Base-by-base conservation (phyloP, 2,113 vertebrate genomes). In the Burhinus oedicnemus region DNA sequence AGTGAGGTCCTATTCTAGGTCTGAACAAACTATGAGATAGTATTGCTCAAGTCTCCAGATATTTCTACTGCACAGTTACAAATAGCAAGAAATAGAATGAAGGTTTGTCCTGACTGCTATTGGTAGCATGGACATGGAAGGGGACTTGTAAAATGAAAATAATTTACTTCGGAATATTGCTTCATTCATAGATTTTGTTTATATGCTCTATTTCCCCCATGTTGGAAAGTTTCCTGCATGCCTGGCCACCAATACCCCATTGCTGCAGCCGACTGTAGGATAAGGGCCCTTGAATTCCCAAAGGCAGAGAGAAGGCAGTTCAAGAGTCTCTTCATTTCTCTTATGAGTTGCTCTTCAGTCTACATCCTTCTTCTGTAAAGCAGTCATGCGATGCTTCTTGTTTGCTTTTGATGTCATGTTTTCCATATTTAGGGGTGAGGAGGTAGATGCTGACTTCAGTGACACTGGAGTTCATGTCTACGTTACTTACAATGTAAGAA, bases 131-230 rank as follows among this genome's bases (percentile, higher is more conserved):
- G 12, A 26, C 30, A 38, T 21, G 44, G n/a, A 49, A 66, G 7
- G 6, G 18, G 20, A 60, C 64, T 44, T 79, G 42, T 42, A 52
- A 75, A 89, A 23, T 0, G 6, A 49, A 91, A 65, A 49, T 23
- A 30, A 57, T 54, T 61, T 74, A 62, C 17, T 44, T 40, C 77
- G 44, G 38, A 78, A 47, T 88, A 54, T 27, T 45, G 12, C 42
- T 87, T 65, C 11, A 32, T 58, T 78, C 16, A 18, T 12, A 18
- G 2, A 5, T 69, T 83, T 83, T 69, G 29, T 72, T 86, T 72
- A 40, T 36, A 45, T 0, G 2, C 5, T 58, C 51, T 70, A 21
- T 49, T 71, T 34, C 13, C 8, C 10, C 13, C 3, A 1, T 34
- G 12, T 6, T 71, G 47, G 45, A 62, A 89, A 58, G 10, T 42